These are phyloP conservation scores for Thymelicus sylvestris DNA, from an alignment of 2,888 invertebrate genomes.

Conservation along the genomic window DNA sequence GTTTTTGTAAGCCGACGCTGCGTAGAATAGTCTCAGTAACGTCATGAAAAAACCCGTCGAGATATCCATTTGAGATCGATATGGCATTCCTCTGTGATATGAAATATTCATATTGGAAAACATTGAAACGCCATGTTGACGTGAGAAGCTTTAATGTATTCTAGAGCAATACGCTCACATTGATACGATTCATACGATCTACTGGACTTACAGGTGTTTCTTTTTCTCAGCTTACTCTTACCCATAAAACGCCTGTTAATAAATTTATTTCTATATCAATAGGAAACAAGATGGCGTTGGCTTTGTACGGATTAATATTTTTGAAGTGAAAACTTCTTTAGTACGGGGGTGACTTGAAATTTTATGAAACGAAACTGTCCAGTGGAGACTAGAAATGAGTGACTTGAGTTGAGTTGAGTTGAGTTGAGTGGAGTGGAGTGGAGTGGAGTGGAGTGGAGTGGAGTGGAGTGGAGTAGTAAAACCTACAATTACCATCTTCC, in stretches of 20 bases:
- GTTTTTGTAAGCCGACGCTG: background rate
- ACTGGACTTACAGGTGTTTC: slow-evolving; percentile 4
- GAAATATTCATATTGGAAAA: slow-evolving; percentile 47
- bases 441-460: too few species aligned
- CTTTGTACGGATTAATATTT: too few species aligned
- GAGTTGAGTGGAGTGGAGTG: too few species aligned
- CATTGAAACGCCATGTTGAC: slow-evolving; percentile 45
- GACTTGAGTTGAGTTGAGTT: too few species aligned
- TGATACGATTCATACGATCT: background rate
- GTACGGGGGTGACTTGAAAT: too few species aligned
- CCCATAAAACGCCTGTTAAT: background rate
- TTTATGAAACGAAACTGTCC: too few species aligned
- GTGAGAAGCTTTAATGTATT: slow-evolving; percentile 8
- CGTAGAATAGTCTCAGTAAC: background rate
- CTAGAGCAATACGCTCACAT: background rate
- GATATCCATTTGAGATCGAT: slow-evolving; percentile 9
- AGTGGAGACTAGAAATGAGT: too few species aligned
- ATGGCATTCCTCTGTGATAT: slow-evolving; percentile 30
- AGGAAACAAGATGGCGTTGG: too few species aligned
- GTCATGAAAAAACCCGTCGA: slow-evolving; percentile 12
- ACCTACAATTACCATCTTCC: too few species aligned
- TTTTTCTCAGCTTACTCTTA: background rate
- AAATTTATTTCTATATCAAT: too few species aligned
- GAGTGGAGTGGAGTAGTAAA: too few species aligned
- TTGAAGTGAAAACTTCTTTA: too few species aligned